phyloP scores from a whole-genome alignment of 2,797 vertebrate genomes.

The Acridotheres tristis region DNA sequence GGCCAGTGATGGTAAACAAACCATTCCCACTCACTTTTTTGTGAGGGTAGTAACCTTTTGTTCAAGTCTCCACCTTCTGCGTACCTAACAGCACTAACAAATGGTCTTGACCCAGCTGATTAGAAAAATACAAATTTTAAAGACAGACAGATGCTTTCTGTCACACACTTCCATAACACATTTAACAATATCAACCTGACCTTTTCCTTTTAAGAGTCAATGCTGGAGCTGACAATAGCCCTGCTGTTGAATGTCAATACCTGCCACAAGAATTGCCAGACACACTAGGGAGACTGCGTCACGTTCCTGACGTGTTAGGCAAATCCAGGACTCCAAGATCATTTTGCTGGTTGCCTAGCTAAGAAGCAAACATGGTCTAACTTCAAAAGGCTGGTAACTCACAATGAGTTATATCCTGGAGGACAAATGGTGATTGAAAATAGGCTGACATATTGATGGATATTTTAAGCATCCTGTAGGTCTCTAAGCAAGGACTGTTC shows the following conservation, averaged over 20 bases:
- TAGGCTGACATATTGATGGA: background rate
- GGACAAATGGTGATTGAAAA: background rate
- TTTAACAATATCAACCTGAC: slow-evolving; percentile 14
- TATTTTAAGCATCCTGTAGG: background rate
- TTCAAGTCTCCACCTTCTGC: background rate
- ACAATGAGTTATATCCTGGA: background rate
- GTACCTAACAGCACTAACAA: background rate
- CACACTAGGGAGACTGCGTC: background rate
- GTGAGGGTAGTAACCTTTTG: background rate
- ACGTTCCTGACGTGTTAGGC: background rate
- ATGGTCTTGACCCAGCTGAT: background rate
- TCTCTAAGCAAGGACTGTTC: background rate
- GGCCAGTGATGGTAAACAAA: background rate
- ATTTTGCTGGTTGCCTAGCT: slow-evolving; percentile 16
- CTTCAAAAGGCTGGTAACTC: slow-evolving; percentile 4
- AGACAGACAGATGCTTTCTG: background rate
- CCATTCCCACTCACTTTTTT: background rate
- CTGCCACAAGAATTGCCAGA: background rate
- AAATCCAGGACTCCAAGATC: background rate
- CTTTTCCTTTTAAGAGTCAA: slow-evolving; percentile 9
- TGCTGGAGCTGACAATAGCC: background rate
- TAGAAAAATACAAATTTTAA: background rate
- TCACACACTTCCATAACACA: background rate
- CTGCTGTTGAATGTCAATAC: slow-evolving; percentile 43
- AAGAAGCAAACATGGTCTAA: background rate